These are phyloP conservation scores for Aythya baeri DNA, from an alignment of 2,113 vertebrate species.

Conservation along the genomic window DNA sequence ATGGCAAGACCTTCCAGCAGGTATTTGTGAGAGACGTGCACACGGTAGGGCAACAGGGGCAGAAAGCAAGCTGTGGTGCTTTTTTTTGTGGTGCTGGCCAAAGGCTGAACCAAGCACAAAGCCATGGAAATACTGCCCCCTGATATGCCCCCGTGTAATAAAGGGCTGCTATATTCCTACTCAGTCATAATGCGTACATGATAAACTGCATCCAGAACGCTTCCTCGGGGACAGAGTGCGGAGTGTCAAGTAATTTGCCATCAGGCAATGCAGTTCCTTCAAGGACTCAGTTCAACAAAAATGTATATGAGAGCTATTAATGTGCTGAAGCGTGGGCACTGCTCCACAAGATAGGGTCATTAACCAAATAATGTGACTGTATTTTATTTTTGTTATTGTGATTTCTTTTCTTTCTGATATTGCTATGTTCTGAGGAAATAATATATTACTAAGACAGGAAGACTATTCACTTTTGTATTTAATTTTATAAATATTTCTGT, in stretches of 20 bases:
- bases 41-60: rapidly evolving
- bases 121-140: not conserved
- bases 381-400: not conserved
- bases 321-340: not conserved
- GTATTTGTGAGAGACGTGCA: rapidly evolving
- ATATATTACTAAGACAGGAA: not conserved
- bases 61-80: not conserved
- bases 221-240: not conserved
- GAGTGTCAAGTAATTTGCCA: not conserved
- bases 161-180: not conserved
- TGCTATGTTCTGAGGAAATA: constrained; percentile 9
- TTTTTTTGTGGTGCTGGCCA: not conserved
- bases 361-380: not conserved
- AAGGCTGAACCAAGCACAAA: not conserved
- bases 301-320: not conserved
- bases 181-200: rapidly evolving
- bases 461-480: constrained; percentile 44
- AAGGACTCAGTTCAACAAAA: not conserved
- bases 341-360: constrained; percentile 16
- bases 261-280: not conserved
- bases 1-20: not conserved
- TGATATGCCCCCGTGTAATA: not conserved
- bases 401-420: not conserved
- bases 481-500: not conserved
- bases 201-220: not conserved